Conservation (phyloP, 2,888 invertebrate species). For the Sinotaia quadrata region DNA sequence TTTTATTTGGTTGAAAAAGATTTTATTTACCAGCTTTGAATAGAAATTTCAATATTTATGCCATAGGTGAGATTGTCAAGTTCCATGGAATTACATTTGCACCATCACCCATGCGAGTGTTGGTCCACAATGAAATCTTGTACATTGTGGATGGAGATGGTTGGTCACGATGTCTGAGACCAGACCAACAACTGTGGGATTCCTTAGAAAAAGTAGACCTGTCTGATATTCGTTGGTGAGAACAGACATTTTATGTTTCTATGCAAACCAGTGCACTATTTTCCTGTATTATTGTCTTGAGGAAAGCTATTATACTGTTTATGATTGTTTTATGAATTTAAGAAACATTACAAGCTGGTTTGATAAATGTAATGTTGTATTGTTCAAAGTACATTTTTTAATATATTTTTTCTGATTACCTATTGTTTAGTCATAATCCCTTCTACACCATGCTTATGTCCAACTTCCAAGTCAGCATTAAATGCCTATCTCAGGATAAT, state of each 20-base stretch:
- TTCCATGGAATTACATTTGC: constrained; percentile 27
- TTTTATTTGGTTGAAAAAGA: too few relatives aligned
- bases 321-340: neutral
- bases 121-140: constrained; percentile 25
- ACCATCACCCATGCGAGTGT: constrained; percentile 29
- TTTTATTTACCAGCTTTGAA: too few relatives aligned
- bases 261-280: too few relatives aligned
- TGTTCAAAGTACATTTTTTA: too few relatives aligned
- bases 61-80: constrained; percentile 22
- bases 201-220: constrained; percentile 20
- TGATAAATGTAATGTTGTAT: too few relatives aligned
- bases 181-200: constrained; percentile 24
- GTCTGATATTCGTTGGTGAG: constrained; percentile 28
- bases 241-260: neutral
- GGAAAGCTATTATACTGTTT: neutral
- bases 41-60: neutral
- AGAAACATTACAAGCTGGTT: too few relatives aligned
- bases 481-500: too few relatives aligned
- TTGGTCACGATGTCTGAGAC: constrained; percentile 15
- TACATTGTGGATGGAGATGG: constrained; percentile 31
- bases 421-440: too few relatives aligned
- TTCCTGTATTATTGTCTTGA: neutral
- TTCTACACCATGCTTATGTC: too few relatives aligned
- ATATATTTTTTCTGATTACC: too few relatives aligned
- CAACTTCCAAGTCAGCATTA: too few relatives aligned